A percentile compares a stretch with the other conserved stretches of the same genome.
These are phyloP conservation scores for Lymantria dispar DNA, from an alignment of 2,888 invertebrate genomes.

Conservation along the genomic window DNA sequence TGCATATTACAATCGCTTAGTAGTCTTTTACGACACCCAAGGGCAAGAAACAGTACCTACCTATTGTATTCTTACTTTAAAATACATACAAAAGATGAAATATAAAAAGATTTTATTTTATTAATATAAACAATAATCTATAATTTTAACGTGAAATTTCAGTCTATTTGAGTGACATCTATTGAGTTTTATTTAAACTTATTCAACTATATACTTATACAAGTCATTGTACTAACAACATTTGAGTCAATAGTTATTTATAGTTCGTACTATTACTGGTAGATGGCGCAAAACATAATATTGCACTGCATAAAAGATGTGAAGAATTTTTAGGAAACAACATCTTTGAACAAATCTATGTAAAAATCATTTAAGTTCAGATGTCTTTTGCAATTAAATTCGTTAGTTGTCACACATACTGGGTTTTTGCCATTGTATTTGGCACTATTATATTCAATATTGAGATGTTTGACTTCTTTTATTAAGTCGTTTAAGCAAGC, in stretches of 20 bases:
- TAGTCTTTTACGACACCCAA: no score
- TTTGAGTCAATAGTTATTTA: background rate
- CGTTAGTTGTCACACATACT: constrained; percentile 56
- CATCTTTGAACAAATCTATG: constrained; percentile 44
- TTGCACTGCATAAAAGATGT: background rate
- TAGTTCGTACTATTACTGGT: background rate
- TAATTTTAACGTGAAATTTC: no score
- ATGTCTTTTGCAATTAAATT: constrained; percentile 56
- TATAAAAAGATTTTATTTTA: no score
- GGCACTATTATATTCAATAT: constrained; percentile 49
- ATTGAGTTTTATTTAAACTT: background rate
- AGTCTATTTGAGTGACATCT: background rate
- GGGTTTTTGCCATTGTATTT: constrained; percentile 53
- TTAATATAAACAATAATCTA: no score
- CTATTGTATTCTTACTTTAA: no score
- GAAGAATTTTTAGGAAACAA: constrained; percentile 4
- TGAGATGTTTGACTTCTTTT: constrained; percentile 52
- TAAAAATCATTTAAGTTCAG: constrained; percentile 45
- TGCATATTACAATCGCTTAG: no score
- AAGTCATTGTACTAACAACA: no score
- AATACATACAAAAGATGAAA: no score
- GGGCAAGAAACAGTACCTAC: no score
- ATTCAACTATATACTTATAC: background rate
- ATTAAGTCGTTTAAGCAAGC: constrained; percentile 57
- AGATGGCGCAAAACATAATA: constrained; percentile 16